phyloP scores from a whole-genome alignment of 2,113 vertebrate species.

The Clinocottus analis region DNA sequence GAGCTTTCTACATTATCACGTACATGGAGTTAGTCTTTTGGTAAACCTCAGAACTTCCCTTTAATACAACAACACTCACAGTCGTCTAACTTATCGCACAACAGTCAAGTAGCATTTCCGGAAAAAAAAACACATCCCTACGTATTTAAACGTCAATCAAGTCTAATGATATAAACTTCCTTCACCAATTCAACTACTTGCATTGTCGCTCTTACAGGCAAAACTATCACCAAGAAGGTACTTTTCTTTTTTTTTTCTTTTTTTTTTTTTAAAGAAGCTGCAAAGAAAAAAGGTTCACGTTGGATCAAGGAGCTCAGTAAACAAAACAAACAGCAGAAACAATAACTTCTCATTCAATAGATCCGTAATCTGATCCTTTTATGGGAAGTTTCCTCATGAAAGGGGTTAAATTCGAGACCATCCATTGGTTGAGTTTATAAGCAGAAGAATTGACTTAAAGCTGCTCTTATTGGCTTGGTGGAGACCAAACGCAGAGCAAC shows the following conservation, averaged over 20 bases:
- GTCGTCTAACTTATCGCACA: constrained; percentile 38
- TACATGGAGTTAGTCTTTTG: constrained; percentile 39
- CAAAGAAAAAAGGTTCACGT: constrained; percentile 24
- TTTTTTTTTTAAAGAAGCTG: neutral
- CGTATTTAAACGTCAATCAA: constrained; percentile 39
- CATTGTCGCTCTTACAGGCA: constrained; percentile 23
- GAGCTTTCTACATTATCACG: constrained; percentile 14
- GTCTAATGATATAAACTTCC: constrained; percentile 19
- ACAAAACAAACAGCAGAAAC: constrained; percentile 21
- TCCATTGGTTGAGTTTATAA: neutral
- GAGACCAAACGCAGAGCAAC: no score
- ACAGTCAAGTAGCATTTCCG: constrained; percentile 30
- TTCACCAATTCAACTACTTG: constrained; percentile 6
- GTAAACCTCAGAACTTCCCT: constrained; percentile 32
- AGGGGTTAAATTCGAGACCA: neutral
- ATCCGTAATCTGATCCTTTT: neutral
- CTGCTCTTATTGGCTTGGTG: neutral
- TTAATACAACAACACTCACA: constrained; percentile 40
- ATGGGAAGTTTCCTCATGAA: neutral
- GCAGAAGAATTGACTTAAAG: neutral
- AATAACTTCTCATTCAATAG: neutral
- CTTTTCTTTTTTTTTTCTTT: neutral
- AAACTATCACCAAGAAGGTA: constrained; percentile 16
- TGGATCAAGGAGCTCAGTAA: constrained; percentile 5
- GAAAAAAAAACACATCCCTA: constrained; percentile 16